phyloP scores from a whole-genome alignment of 2,797 vertebrate genomes.

The Darevskia nairensis region DNA sequence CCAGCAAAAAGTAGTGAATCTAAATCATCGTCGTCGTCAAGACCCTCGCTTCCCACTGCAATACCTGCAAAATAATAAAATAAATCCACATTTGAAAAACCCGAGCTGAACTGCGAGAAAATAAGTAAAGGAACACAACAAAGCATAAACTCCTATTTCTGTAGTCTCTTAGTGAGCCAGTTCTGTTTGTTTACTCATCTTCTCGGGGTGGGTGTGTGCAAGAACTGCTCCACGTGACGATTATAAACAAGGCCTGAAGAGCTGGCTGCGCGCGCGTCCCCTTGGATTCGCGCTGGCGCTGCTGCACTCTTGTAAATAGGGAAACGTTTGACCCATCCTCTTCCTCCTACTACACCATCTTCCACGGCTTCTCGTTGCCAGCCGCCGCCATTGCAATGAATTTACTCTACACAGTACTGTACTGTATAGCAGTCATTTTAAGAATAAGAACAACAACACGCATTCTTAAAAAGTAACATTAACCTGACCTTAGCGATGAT shows the following conservation, averaged over 20 bases:
- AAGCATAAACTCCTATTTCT: not conserved
- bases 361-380: not conserved
- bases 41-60: too few relatives aligned
- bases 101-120: not conserved
- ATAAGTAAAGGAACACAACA: not conserved
- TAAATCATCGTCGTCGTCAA: not conserved
- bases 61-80: not conserved
- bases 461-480: not conserved
- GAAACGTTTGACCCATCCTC: not conserved
- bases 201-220: not conserved
- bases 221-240: not conserved
- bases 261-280: not conserved
- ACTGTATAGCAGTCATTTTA: too few relatives aligned
- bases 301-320: not conserved
- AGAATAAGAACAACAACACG: not conserved
- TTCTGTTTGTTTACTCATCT: not conserved
- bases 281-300: not conserved
- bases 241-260: slow-evolving; percentile 11
- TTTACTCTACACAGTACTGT: not conserved
- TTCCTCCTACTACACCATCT: too few relatives aligned
- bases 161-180: not conserved
- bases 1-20: not conserved
- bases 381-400: not conserved
- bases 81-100: too few relatives aligned
- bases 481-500: not conserved